Evolutionary conservation across 30 jellyfish, hydroid and myxozoan genomes (phyloP).

Genomic region (Chrysaora quinquecirrha): DNA sequence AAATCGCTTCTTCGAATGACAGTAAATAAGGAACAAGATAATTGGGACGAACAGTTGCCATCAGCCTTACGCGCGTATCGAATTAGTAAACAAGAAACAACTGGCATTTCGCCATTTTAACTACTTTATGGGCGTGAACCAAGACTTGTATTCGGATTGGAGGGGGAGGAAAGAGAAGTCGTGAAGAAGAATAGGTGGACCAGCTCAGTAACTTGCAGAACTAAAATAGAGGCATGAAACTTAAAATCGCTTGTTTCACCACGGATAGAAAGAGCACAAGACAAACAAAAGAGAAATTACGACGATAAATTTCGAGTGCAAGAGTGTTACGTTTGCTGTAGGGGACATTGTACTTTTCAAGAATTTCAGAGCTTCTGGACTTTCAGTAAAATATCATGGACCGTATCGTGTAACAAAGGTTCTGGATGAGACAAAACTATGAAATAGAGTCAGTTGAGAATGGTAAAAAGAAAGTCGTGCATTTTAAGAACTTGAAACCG

Average conservation of each 20-base stretch:
- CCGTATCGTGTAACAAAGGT: neutral
- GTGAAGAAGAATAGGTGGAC: too few relatives aligned
- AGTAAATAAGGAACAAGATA: neutral
- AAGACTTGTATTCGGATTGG: neutral
- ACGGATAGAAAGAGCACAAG: neutral
- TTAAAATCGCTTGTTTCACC: neutral
- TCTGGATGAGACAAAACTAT: neutral
- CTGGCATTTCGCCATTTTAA: neutral
- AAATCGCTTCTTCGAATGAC: neutral
- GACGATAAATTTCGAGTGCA: neutral
- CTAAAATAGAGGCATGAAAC: too few relatives aligned
- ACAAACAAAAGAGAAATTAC: neutral
- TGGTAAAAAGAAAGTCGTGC: neutral
- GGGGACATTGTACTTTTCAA: neutral
- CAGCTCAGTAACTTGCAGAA: too few relatives aligned
- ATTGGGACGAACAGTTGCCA: neutral
- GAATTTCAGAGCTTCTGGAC: neutral
- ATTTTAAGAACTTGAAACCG: neutral
- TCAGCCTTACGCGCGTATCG: neutral
- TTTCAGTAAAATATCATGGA: neutral
- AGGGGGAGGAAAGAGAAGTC: neutral
- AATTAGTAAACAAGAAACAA: neutral
- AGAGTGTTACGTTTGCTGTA: neutral
- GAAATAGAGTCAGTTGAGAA: neutral
- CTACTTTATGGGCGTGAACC: neutral